A percentile compares a stretch with the other conserved stretches of the same genome.
These are phyloP conservation scores for Forbesichthys agassizii DNA, from an alignment of 2,113 vertebrate genomes.

Conservation along the genomic window DNA sequence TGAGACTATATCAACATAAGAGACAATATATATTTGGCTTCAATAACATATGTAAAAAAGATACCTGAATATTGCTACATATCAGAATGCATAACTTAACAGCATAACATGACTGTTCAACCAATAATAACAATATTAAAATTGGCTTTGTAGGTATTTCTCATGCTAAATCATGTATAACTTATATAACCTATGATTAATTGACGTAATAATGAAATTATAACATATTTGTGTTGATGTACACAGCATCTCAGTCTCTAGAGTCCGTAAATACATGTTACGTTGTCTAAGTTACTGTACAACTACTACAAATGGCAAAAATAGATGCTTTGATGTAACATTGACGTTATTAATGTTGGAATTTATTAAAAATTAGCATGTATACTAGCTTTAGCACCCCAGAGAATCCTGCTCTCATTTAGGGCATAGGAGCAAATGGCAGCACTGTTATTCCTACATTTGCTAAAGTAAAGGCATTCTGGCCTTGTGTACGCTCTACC, in stretches of 20 bases:
- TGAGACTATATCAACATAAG: constrained; percentile 50
- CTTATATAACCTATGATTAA: not conserved
- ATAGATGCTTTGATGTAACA: constrained; percentile 15
- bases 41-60: constrained; percentile 63
- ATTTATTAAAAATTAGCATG: not conserved
- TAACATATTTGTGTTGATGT: not conserved
- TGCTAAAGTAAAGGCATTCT: constrained; percentile 5
- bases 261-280: not conserved
- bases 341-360: not conserved
- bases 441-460: too few relatives aligned
- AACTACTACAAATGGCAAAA: constrained; percentile 32
- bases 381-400: not conserved
- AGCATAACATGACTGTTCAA: constrained; percentile 39
- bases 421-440: too few relatives aligned
- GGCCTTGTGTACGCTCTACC: not conserved
- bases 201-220: not conserved
- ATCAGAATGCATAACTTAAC: constrained; percentile 56
- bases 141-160: not conserved
- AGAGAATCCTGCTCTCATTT: not conserved
- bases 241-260: too few relatives aligned
- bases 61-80: constrained; percentile 72
- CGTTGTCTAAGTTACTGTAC: constrained; percentile 22
- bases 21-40: constrained; percentile 71
- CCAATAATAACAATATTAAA: constrained; percentile 12
- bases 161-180: not conserved